Conservation (phyloP, 2,113 vertebrate species). For the Manacus vitellinus region DNA sequence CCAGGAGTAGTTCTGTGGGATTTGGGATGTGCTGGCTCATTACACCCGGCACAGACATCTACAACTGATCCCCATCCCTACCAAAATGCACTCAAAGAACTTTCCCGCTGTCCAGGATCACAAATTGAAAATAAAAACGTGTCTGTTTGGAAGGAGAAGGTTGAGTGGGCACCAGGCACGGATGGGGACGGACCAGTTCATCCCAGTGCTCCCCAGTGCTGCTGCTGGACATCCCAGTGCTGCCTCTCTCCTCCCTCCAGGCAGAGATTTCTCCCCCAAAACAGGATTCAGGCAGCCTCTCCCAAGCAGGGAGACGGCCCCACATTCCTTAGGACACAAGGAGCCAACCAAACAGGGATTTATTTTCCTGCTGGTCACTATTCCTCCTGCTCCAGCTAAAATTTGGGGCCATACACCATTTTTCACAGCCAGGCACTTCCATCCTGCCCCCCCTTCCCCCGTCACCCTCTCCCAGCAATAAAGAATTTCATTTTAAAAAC, state of each 20-base stretch:
- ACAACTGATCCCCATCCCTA: neutral
- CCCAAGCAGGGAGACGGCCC: neutral
- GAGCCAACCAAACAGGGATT: neutral
- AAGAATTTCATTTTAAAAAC: conserved; percentile 65
- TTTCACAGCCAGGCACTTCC: neutral
- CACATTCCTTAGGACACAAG: neutral
- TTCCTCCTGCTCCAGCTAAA: neutral
- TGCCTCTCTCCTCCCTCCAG: neutral
- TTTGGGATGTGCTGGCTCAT: neutral
- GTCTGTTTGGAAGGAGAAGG: neutral
- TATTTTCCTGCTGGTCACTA: neutral
- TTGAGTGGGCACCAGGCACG: neutral
- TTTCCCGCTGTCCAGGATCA: neutral
- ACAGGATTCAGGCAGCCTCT: neutral
- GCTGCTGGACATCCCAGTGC: accelerated
- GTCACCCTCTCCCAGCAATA: neutral
- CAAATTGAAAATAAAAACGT: neutral
- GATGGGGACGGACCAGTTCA: neutral
- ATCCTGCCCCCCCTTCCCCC: neutral
- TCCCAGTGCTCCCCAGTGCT: neutral
- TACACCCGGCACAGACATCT: accelerated
- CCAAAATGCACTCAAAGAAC: neutral
- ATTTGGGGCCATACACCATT: neutral
- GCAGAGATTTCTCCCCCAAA: neutral
- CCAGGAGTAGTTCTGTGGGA: accelerated